phyloP scores from a whole-genome alignment of 2,888 invertebrate species.

The Panorpa germanica region DNA sequence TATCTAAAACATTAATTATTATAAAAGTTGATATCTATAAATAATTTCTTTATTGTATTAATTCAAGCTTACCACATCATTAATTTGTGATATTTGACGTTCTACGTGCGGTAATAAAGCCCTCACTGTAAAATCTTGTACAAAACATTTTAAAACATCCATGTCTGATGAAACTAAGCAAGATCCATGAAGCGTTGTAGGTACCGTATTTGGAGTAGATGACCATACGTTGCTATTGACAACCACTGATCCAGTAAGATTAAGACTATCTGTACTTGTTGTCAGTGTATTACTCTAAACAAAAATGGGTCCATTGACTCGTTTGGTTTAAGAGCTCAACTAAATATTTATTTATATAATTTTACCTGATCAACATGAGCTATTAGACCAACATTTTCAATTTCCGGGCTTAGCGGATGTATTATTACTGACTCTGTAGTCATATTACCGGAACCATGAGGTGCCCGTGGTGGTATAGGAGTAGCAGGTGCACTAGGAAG shows the following conservation, averaged over 20 bases:
- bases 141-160: slow-evolving; percentile 64
- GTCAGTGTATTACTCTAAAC: slow-evolving; percentile 23
- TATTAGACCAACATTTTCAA: slow-evolving; percentile 24
- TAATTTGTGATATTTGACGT: slow-evolving; percentile 60
- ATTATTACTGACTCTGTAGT: slow-evolving; percentile 25
- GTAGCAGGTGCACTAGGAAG: slow-evolving; percentile 18
- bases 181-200: slow-evolving; percentile 43
- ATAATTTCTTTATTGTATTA: neutral
- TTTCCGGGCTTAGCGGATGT: slow-evolving; percentile 60
- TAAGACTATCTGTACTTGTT: slow-evolving; percentile 37
- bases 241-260: slow-evolving; percentile 20
- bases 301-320: neutral
- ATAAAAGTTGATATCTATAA: neutral
- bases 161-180: slow-evolving; percentile 67
- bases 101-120: slow-evolving; percentile 85
- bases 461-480: slow-evolving; percentile 15
- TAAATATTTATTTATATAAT: slow-evolving; percentile 16
- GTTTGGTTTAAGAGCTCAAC: slow-evolving; percentile 3
- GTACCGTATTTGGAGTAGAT: slow-evolving; percentile 28
- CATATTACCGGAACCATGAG: neutral
- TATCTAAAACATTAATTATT: slow-evolving; percentile 26
- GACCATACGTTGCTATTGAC: slow-evolving; percentile 36
- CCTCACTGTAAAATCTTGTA: slow-evolving; percentile 72
- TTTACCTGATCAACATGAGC: slow-evolving; percentile 33
- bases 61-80: slow-evolving; percentile 41